phyloP scores from a whole-genome alignment of 2,888 invertebrate genomes.

The Chrysopilus asiliformis region DNA sequence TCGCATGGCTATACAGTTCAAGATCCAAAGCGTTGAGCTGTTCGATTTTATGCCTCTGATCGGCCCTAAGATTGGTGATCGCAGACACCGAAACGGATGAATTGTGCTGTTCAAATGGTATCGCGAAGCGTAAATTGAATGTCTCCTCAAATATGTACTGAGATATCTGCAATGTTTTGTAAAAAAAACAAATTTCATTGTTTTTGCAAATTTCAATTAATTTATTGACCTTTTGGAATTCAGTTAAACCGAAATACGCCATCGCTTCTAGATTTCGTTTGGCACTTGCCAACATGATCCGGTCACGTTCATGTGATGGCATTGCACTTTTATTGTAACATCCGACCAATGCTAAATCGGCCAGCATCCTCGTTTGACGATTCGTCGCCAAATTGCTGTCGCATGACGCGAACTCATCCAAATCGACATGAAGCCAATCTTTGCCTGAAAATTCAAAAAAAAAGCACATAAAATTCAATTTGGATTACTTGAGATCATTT shows the following conservation, averaged over 20 bases:
- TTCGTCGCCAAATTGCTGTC: slow-evolving; percentile 90
- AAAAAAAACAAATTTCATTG: neutral
- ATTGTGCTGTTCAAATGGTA: slow-evolving; percentile 86
- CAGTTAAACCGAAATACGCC: slow-evolving; percentile 96
- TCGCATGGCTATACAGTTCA: slow-evolving; percentile 87
- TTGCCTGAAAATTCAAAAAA: too few species aligned
- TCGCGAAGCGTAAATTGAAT: slow-evolving; percentile 78
- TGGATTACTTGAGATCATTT: too few species aligned
- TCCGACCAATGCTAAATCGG: slow-evolving; percentile 85
- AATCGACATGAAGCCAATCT: slow-evolving; percentile 77
- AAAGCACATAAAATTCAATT: too few species aligned
- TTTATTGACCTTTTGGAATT: slow-evolving; percentile 67
- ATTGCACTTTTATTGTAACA: slow-evolving; percentile 84
- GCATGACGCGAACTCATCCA: slow-evolving; percentile 85
- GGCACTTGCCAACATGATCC: slow-evolving; percentile 85
- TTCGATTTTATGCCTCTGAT: slow-evolving; percentile 62
- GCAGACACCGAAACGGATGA: slow-evolving; percentile 76
- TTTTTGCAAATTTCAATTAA: slow-evolving; percentile 6
- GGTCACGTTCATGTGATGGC: slow-evolving; percentile 59
- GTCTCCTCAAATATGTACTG: slow-evolving; percentile 92
- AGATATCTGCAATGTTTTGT: too few species aligned
- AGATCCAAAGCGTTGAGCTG: slow-evolving; percentile 79
- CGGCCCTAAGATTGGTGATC: slow-evolving; percentile 57
- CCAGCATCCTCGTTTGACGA: slow-evolving; percentile 94
- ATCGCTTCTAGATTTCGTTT: slow-evolving; percentile 88